A percentile compares a stretch with the other conserved stretches of the same genome.
Conservation (phyloP, 2,888 invertebrate species). For the Branchipolynoe longqiensis region DNA sequence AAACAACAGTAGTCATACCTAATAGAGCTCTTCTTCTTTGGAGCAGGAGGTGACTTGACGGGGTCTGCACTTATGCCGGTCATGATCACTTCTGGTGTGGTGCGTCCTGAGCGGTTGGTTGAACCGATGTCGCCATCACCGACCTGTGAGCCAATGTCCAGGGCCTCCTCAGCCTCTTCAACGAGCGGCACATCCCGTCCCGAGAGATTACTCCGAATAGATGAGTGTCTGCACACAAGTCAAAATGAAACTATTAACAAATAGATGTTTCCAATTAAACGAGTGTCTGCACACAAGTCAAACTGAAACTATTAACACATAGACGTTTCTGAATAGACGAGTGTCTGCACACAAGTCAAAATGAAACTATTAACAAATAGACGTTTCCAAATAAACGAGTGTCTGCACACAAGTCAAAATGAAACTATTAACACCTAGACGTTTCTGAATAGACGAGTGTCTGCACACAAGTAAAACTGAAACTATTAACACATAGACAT, state of each 20-base stretch:
- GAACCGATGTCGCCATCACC: not conserved
- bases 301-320: no score
- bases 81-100: conserved; percentile 58
- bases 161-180: conserved; percentile 57
- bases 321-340: conserved; percentile 54
- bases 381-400: no score
- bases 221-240: conserved; percentile 53
- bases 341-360: conserved; percentile 28
- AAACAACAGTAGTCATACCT: no score
- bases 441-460: conserved; percentile 58
- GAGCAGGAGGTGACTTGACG: conserved; percentile 47
- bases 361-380: not conserved
- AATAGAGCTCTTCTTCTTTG: not conserved
- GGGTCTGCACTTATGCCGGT: conserved; percentile 43
- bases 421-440: no score
- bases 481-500: no score
- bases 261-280: no score
- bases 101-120: not conserved
- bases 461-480: not conserved
- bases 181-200: conserved; percentile 54
- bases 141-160: not conserved
- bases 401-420: no score
- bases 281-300: no score
- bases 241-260: not conserved
- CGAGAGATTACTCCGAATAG: conserved; percentile 56